Conservation (phyloP, 2,888 invertebrate genomes). For the Lamellibrachia satsuma region DNA sequence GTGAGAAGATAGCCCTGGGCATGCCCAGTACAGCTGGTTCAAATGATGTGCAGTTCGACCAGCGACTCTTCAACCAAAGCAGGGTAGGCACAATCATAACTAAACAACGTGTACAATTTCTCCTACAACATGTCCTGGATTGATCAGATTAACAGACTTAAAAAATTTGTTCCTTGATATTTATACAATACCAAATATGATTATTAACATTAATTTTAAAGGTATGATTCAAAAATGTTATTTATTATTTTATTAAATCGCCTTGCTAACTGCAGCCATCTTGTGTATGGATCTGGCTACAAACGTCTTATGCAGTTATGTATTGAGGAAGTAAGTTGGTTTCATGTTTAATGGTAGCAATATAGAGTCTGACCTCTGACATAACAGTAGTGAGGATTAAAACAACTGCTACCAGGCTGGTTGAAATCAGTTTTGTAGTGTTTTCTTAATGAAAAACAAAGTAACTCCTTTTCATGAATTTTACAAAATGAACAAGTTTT, state of each 20-base stretch:
- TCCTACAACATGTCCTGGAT: background rate
- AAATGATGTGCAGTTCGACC: constrained; percentile 84
- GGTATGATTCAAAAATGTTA: background rate
- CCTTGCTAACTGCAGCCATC: too few species aligned
- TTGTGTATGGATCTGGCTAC: too few species aligned
- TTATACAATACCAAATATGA: background rate
- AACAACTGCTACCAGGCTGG: too few species aligned
- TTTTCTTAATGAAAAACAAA: background rate
- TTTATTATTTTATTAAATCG: too few species aligned
- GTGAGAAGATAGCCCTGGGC: constrained; percentile 97
- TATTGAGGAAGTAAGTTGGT: too few species aligned
- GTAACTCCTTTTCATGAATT: background rate
- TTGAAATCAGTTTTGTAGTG: background rate
- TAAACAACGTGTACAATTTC: background rate
- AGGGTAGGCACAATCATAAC: constrained; percentile 53
- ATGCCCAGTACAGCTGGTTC: constrained; percentile 83
- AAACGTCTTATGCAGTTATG: too few species aligned
- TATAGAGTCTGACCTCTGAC: too few species aligned
- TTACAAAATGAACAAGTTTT: background rate
- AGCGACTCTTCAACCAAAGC: constrained; percentile 90
- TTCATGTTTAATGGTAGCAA: too few species aligned
- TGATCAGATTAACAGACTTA: background rate
- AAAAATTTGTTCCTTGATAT: background rate
- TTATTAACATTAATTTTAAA: background rate
- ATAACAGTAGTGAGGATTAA: too few species aligned